Conservation (phyloP, 1,140 invertebrate species). For the Plodia interpunctella region DNA sequence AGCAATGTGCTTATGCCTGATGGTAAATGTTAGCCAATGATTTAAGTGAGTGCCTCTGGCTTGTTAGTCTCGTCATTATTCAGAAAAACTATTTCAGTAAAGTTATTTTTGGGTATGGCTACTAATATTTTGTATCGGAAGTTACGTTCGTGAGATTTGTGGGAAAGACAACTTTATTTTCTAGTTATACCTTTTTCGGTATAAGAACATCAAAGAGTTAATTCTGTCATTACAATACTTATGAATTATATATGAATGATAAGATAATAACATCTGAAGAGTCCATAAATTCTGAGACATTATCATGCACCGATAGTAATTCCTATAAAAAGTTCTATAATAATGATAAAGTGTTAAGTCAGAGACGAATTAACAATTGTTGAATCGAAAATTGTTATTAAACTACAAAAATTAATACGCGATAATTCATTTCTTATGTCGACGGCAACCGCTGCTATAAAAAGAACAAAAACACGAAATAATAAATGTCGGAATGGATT, state of each 20-base stretch:
- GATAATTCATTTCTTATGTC: neutral
- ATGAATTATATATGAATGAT: too few species aligned
- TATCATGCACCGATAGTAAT: too few species aligned
- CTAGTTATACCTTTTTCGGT: too few species aligned
- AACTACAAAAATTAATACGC: neutral
- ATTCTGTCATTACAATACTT: too few species aligned
- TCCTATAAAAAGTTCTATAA: too few species aligned
- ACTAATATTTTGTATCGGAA: neutral
- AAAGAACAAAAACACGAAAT: neutral
- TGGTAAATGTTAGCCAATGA: slow-evolving; percentile 21
- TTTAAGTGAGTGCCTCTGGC: slow-evolving; percentile 25
- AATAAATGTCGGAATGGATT: slow-evolving; percentile 6
- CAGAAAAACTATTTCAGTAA: neutral
- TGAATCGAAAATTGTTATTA: neutral
- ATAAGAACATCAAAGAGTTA: too few species aligned
- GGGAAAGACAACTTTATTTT: too few species aligned
- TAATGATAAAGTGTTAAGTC: too few species aligned
- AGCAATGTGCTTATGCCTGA: slow-evolving; percentile 13
- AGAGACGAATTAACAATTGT: too few species aligned
- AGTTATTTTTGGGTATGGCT: neutral
- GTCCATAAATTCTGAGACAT: too few species aligned
- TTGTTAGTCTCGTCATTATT: slow-evolving; percentile 28
- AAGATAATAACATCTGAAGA: too few species aligned
- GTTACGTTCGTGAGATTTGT: too few species aligned
- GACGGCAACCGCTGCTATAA: neutral